Conservation (phyloP, 2,113 vertebrate species). For the Python bivittatus region DNA sequence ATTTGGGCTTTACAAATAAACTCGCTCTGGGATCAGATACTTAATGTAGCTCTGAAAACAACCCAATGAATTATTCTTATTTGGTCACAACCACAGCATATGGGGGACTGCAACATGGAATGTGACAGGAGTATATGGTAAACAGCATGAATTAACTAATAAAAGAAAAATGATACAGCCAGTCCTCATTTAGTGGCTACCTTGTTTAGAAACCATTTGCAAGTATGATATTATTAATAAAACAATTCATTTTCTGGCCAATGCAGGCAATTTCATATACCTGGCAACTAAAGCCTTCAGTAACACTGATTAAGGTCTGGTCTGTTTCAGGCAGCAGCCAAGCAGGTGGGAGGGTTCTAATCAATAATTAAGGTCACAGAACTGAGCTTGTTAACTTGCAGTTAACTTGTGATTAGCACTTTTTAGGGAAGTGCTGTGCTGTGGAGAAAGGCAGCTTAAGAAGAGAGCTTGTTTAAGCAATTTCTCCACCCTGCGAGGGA, state of each 20-base stretch:
- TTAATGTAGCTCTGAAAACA: neutral
- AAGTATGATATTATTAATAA: neutral
- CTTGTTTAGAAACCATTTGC: neutral
- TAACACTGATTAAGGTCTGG: neutral
- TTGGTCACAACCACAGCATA: neutral
- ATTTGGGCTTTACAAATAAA: neutral
- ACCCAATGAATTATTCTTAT: neutral
- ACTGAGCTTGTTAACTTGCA: neutral
- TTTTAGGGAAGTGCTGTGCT: neutral
- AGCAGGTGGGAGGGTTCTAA: neutral
- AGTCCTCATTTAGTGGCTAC: neutral
- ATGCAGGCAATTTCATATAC: neutral
- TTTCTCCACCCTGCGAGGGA: neutral
- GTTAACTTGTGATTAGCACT: neutral
- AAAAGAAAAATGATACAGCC: neutral
- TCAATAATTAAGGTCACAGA: neutral
- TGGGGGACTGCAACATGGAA: neutral
- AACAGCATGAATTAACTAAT: neutral
- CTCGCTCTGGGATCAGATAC: neutral
- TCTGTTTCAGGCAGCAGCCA: neutral
- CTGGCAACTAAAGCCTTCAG: neutral
- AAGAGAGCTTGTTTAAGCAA: neutral
- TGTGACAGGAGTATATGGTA: neutral
- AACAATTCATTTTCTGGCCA: neutral
- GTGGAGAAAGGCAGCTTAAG: neutral